Conservation (phyloP, 2,113 vertebrate species). For the Saguinus imperator region DNA sequence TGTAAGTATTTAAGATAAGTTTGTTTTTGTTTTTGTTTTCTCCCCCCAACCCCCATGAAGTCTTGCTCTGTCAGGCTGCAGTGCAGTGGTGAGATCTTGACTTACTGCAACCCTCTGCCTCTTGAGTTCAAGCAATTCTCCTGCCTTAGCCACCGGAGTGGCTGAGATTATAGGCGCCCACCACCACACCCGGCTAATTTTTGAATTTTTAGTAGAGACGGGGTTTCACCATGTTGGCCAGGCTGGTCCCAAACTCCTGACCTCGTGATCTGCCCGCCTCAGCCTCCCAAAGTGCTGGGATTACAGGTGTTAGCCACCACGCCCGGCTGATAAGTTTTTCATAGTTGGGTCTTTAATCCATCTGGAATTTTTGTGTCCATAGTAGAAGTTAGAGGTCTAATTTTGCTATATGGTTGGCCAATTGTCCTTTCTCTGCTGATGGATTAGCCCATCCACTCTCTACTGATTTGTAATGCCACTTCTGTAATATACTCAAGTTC, state of each 20-base stretch:
- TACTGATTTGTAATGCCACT: background rate
- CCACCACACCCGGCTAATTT: no score
- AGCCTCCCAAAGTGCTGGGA: no score
- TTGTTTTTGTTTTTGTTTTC: background rate
- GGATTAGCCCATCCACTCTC: background rate
- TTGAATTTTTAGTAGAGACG: no score
- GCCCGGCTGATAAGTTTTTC: background rate
- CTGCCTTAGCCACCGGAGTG: no score
- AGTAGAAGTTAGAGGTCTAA: background rate
- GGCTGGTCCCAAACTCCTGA: no score
- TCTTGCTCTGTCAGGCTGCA: background rate
- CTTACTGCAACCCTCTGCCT: no score
- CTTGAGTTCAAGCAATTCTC: no score
- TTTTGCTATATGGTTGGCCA: background rate
- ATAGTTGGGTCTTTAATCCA: background rate
- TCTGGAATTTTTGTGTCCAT: background rate
- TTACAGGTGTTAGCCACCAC: no score
- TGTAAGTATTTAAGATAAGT: conserved; percentile 3
- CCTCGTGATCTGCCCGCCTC: no score
- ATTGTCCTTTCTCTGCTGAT: background rate
- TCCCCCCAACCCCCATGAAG: no score
- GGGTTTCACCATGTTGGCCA: no score
- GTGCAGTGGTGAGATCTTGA: background rate
- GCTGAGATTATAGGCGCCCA: no score
- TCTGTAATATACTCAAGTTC: background rate